These are phyloP conservation scores for Catharus minimus DNA, from an alignment of 2,113 vertebrate species.

Conservation along the genomic window DNA sequence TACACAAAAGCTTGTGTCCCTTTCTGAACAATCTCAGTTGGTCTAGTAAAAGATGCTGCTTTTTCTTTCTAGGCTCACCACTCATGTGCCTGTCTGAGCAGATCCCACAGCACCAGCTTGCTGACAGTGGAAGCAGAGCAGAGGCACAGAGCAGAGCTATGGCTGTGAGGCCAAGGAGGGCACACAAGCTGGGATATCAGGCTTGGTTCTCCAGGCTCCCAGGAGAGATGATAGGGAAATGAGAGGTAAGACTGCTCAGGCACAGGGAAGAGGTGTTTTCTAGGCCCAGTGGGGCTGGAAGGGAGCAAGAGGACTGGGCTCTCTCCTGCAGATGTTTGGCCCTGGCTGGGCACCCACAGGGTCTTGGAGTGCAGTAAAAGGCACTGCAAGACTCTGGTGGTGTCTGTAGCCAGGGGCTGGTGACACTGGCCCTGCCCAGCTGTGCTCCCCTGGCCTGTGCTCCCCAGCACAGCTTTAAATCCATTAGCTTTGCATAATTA, in stretches of 20 bases:
- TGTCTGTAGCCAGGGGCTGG: not conserved
- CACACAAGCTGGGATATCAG: fast-evolving
- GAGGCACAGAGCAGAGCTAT: fast-evolving
- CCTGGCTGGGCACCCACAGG: fast-evolving
- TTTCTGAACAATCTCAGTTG: not conserved
- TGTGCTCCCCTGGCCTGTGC: slow-evolving; percentile 29
- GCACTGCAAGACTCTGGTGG: fast-evolving
- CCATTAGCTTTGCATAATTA: slow-evolving; percentile 84
- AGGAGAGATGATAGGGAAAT: not conserved
- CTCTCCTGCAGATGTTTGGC: fast-evolving
- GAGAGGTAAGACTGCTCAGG: not conserved
- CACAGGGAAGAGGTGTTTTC: not conserved
- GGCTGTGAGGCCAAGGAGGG: not conserved
- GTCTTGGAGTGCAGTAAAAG: fast-evolving
- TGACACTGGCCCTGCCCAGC: not conserved
- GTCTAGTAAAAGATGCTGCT: not conserved
- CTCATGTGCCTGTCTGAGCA: fast-evolving
- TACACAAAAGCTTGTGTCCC: not conserved
- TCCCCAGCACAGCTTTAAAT: slow-evolving; percentile 71
- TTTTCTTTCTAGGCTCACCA: fast-evolving
- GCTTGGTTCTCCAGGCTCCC: not conserved
- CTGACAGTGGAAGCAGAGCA: not conserved
- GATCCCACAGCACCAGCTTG: fast-evolving
- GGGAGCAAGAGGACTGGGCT: not conserved
- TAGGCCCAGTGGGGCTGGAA: not conserved